These are phyloP conservation scores for Eudasyphora cyanicolor DNA, from an alignment of 2,888 invertebrate species.

Conservation along the genomic window DNA sequence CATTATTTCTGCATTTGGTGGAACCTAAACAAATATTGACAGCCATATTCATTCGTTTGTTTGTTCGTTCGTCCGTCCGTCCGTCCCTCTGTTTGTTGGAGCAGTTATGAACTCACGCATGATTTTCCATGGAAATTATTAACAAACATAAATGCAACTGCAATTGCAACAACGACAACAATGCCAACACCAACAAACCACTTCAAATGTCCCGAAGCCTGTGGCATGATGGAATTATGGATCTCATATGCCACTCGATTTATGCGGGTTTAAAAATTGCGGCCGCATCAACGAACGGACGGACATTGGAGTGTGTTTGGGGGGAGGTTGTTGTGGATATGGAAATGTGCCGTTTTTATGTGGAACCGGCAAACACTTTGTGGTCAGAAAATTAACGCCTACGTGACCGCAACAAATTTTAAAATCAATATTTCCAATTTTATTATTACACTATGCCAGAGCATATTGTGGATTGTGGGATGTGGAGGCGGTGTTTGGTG, in stretches of 20 bases:
- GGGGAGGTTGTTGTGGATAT: neutral
- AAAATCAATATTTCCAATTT: conserved; percentile 34
- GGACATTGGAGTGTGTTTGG: neutral
- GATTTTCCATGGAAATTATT: conserved; percentile 66
- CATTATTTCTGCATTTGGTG: conserved; percentile 50
- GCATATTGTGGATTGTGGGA: neutral
- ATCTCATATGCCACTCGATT: conserved; percentile 9
- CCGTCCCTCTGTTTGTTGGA: neutral
- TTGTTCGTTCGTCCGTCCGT: conserved; percentile 22
- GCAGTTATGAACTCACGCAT: conserved; percentile 58
- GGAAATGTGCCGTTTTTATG: conserved; percentile 53
- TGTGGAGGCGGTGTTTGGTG: neutral
- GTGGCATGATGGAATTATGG: conserved; percentile 55
- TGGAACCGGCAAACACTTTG: conserved; percentile 68
- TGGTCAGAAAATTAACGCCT: conserved; percentile 78
- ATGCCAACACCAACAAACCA: conserved; percentile 21
- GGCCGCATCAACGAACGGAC: neutral
- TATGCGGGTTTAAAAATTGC: conserved; percentile 12
- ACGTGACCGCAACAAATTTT: conserved; percentile 70
- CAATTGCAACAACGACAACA: conserved; percentile 8
- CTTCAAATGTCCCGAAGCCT: conserved; percentile 56
- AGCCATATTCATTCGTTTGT: conserved; percentile 4
- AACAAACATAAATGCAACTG: conserved; percentile 22
- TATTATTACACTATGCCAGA: neutral
- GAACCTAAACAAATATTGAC: conserved; percentile 64